Percentiles rank a stretch among this genome's conserved stretches.
phyloP scores from a whole-genome alignment of 1,140 invertebrate species.

The Wasmannia auropunctata region DNA sequence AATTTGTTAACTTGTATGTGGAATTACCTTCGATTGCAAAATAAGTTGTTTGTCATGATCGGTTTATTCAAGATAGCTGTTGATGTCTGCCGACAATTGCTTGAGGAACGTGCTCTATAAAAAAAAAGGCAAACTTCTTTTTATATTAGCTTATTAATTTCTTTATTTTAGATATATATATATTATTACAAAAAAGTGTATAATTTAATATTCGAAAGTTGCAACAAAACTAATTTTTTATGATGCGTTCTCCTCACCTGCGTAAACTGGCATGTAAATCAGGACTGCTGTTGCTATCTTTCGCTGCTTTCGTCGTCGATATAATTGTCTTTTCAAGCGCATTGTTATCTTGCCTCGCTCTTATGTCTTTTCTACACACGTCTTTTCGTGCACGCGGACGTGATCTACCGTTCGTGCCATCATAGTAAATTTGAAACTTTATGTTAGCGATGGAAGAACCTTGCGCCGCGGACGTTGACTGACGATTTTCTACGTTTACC shows the following conservation, averaged over 20 bases:
- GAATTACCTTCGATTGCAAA: neutral
- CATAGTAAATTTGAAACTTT: slow-evolving; percentile 33
- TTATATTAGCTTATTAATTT: neutral
- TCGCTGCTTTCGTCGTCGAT: neutral
- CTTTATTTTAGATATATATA: neutral
- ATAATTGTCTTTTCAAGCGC: neutral
- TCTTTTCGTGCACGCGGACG: neutral
- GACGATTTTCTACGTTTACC: neutral
- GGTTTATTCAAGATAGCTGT: neutral
- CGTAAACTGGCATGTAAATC: neutral
- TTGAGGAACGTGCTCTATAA: slow-evolving; percentile 26
- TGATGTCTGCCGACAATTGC: neutral
- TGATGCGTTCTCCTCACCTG: neutral
- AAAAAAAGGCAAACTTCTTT: neutral
- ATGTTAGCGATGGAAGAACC: neutral
- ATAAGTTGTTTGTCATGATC: neutral
- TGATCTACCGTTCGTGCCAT: neutral
- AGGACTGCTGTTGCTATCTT: neutral
- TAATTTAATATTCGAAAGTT: neutral
- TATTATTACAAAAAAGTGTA: neutral
- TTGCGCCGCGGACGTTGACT: no score
- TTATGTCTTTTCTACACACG: neutral
- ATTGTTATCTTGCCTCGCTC: neutral
- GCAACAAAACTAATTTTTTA: neutral
- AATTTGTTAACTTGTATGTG: neutral